phyloP scores from a whole-genome alignment of 2,888 invertebrate genomes.

The Tortrix viridana region DNA sequence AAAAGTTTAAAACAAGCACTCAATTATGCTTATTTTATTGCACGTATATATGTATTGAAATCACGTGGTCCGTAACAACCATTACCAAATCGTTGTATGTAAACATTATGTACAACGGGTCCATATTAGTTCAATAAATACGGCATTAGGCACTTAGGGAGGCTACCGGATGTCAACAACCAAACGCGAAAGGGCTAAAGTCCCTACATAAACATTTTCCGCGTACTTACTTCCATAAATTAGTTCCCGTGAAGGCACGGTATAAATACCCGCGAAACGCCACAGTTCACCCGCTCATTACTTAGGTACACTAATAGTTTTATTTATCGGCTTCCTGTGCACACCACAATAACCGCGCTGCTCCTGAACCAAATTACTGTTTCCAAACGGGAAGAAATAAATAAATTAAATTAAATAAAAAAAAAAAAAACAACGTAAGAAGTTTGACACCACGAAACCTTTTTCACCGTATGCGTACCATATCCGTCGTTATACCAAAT shows the following conservation, averaged over 20 bases:
- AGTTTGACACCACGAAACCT: slow-evolving; percentile 35
- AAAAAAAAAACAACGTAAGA: too few relatives aligned
- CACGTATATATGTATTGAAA: neutral
- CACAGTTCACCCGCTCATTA: slow-evolving; percentile 72
- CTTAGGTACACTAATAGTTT: slow-evolving; percentile 71
- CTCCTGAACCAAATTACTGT: slow-evolving; percentile 35
- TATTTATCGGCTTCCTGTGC: slow-evolving; percentile 75
- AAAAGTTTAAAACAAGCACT: neutral
- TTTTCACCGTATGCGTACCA: slow-evolving; percentile 38
- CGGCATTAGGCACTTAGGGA: slow-evolving; percentile 47
- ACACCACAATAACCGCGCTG: slow-evolving; percentile 55
- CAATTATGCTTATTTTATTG: too few relatives aligned
- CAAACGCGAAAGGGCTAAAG: slow-evolving; percentile 61
- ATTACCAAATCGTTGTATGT: slow-evolving; percentile 3
- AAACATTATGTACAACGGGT: neutral
- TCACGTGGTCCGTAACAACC: neutral
- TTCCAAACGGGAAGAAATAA: too few relatives aligned
- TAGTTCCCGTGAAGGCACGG: slow-evolving; percentile 80
- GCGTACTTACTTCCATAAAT: slow-evolving; percentile 83
- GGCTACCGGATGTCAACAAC: slow-evolving; percentile 75
- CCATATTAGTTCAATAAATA: slow-evolving; percentile 14
- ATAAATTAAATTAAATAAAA: too few relatives aligned
- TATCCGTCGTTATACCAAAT: slow-evolving; percentile 36
- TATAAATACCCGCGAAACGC: slow-evolving; percentile 80
- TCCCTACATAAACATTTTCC: slow-evolving; percentile 82